These are phyloP conservation scores for Umimayanthus chanpuru DNA, from an alignment of 92 coral and sea anemone genomes.

Conservation along the genomic window DNA sequence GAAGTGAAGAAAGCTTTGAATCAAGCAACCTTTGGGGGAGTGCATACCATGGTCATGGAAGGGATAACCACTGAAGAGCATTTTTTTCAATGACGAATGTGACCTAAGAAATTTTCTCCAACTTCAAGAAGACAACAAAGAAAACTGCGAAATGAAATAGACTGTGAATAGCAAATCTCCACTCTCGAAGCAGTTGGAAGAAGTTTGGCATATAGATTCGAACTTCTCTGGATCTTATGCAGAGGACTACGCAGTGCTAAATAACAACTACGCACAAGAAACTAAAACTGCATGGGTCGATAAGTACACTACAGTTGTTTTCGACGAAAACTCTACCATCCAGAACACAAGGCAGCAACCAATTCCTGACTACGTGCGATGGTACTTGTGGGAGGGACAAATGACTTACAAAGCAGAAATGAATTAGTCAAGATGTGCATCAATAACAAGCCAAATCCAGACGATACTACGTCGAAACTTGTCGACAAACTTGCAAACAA, in stretches of 20 bases:
- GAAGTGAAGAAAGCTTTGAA: conserved; percentile 34
- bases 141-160: conserved; percentile 45
- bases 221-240: conserved; percentile 39
- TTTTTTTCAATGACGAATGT: conserved; percentile 31
- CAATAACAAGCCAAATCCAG: not conserved
- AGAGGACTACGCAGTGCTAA: conserved; percentile 38
- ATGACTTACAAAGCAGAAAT: conserved; percentile 20
- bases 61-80: conserved; percentile 48
- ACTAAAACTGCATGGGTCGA: conserved; percentile 54
- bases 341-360: conserved; percentile 42
- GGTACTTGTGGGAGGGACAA: conserved; percentile 43
- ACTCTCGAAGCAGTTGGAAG: conserved; percentile 32
- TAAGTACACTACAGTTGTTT: conserved; percentile 54
- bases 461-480: conserved; percentile 24
- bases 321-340: conserved; percentile 9
- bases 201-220: conserved; percentile 45
- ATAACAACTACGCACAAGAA: conserved; percentile 35
- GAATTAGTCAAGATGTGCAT: conserved; percentile 41
- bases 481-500: conserved; percentile 40
- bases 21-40: conserved; percentile 30
- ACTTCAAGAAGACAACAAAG: conserved; percentile 50
- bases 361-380: conserved; percentile 58
- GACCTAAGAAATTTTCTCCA: conserved; percentile 42
- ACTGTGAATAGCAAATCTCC: conserved; percentile 22
- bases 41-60: conserved; percentile 19